These are phyloP conservation scores for Tylochromis polylepis DNA, from an alignment of 2,113 vertebrate species.

Conservation along the genomic window DNA sequence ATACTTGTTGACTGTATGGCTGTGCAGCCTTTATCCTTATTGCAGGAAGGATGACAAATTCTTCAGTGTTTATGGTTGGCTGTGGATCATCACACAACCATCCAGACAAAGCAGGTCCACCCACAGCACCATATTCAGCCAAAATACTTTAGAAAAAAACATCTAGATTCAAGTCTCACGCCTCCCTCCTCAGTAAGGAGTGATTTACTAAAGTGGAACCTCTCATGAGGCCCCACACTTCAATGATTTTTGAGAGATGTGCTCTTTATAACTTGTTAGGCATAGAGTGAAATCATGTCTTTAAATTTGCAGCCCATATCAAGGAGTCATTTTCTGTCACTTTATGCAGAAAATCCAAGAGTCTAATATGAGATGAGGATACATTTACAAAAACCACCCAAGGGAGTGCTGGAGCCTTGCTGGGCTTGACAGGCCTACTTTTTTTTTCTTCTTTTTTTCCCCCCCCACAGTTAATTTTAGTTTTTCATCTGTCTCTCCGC, in stretches of 20 bases:
- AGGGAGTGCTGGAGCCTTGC: background rate
- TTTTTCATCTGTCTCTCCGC: background rate
- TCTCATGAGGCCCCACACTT: background rate
- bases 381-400: slow-evolving; percentile 5
- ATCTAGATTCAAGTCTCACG: background rate
- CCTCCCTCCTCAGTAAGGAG: background rate
- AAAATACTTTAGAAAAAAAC: background rate
- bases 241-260: background rate
- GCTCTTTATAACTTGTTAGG: slow-evolving; percentile 27
- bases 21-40: background rate
- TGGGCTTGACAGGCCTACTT: slow-evolving; percentile 25
- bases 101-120: background rate
- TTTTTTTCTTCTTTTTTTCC: background rate
- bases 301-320: slow-evolving; percentile 7
- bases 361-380: background rate
- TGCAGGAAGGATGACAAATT: background rate
- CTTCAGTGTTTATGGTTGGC: background rate
- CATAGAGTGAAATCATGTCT: slow-evolving; percentile 1
- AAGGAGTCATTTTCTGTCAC: slow-evolving; percentile 28
- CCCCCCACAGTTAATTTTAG: background rate
- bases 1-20: background rate
- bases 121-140: background rate
- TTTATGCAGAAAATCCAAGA: slow-evolving; percentile 10
- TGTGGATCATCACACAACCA: background rate
- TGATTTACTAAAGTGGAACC: slow-evolving; percentile 18